These are phyloP conservation scores for Drosophila ambigua DNA, from an alignment of 1,140 invertebrate species.

Conservation along the genomic window DNA sequence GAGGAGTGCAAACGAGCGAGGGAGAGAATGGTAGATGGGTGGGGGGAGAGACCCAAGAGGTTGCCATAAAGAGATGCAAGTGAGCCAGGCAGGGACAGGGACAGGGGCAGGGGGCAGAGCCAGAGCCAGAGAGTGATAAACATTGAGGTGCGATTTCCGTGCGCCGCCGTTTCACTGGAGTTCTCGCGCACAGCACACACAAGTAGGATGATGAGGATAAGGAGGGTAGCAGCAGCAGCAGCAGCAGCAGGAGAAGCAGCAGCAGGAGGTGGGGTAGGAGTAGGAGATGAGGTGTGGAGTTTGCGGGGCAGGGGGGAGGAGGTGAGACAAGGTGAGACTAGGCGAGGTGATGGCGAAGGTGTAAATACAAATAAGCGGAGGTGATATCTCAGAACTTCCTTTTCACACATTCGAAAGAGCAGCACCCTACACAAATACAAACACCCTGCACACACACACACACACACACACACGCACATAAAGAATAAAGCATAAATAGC, in stretches of 20 bases:
- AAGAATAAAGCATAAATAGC: background rate
- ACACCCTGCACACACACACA: background rate
- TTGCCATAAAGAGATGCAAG: slow-evolving; percentile 52
- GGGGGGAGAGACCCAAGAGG: slow-evolving; percentile 32
- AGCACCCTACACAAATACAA: slow-evolving; percentile 71
- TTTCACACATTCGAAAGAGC: slow-evolving; percentile 72
- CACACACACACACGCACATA: slow-evolving; percentile 5
- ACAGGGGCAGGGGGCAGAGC: too few relatives aligned
- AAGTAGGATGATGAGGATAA: background rate
- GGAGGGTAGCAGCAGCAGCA: background rate
- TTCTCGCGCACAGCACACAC: slow-evolving; percentile 37
- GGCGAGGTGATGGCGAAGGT: slow-evolving; percentile 60
- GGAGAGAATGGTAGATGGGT: background rate
- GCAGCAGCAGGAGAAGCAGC: slow-evolving; percentile 28
- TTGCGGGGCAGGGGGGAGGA: background rate
- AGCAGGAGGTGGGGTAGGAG: slow-evolving; percentile 22
- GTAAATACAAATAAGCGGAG: slow-evolving; percentile 82
- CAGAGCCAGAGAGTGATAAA: slow-evolving; percentile 40
- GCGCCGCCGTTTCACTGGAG: slow-evolving; percentile 48
- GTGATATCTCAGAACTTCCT: slow-evolving; percentile 82
- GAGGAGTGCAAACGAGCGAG: slow-evolving; percentile 13
- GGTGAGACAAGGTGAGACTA: slow-evolving; percentile 9
- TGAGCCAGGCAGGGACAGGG: slow-evolving; percentile 2
- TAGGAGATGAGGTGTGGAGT: slow-evolving; percentile 3
- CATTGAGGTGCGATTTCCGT: slow-evolving; percentile 61